Evolutionary conservation across 2,113 vertebrate species (phyloP).

Genomic region (Zingel zingel): DNA sequence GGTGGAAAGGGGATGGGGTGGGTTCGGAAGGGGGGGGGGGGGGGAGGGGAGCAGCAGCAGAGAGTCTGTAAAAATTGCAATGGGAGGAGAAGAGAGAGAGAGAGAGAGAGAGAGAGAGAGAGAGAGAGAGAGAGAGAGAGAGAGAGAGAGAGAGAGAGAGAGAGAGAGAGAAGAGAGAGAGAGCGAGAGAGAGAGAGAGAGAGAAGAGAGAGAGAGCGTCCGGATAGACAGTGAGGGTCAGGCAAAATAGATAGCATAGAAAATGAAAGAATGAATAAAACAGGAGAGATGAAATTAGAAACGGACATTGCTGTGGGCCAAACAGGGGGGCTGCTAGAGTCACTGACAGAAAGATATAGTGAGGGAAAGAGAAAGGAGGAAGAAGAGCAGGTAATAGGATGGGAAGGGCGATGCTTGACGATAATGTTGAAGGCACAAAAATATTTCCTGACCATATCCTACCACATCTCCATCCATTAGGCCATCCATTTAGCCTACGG

Average conservation of each 20-base stretch:
- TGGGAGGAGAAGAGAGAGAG: slow-evolving; percentile 22
- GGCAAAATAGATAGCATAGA: slow-evolving; percentile 63
- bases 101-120: not conserved
- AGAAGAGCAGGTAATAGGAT: slow-evolving; percentile 28
- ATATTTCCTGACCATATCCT: slow-evolving; percentile 50
- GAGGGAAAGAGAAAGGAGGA: slow-evolving; percentile 13
- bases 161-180: slow-evolving; percentile 7
- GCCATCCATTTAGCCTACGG: slow-evolving; percentile 1
- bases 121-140: slow-evolving; percentile 1
- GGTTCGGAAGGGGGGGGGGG: not conserved
- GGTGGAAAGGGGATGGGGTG: slow-evolving; percentile 27
- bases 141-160: slow-evolving; percentile 11
- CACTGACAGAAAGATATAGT: slow-evolving; percentile 23
- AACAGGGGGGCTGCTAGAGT: slow-evolving; percentile 25
- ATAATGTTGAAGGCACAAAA: slow-evolving; percentile 32
- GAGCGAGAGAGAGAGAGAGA: slow-evolving; percentile 9
- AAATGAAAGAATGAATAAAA: slow-evolving; percentile 82
- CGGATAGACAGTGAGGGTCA: slow-evolving; percentile 50
- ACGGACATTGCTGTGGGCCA: slow-evolving; percentile 55
- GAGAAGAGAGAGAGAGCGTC: slow-evolving; percentile 30
- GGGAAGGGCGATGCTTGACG: slow-evolving; percentile 30
- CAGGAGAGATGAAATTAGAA: slow-evolving; percentile 77
- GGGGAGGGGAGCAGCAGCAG: not conserved
- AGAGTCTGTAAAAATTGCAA: slow-evolving; percentile 58
- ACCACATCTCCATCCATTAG: slow-evolving; percentile 71